Evolutionary conservation across 2,113 vertebrate genomes (phyloP).

Genomic region (Crotalus helleri): DNA sequence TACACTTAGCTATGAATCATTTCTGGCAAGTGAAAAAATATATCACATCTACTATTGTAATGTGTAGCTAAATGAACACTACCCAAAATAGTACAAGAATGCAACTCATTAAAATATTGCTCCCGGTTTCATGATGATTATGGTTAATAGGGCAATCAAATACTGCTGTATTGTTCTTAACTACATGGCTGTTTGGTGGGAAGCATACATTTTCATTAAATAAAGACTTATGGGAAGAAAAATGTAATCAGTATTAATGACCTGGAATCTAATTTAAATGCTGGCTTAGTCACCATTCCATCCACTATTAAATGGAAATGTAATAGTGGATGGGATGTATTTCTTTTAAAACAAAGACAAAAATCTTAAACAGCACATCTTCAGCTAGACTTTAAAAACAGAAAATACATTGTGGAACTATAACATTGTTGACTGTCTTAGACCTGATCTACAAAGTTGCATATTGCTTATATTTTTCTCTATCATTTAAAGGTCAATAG

Average conservation of each 20-base stretch:
- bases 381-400: conserved; percentile 46
- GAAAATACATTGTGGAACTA: conserved; percentile 43
- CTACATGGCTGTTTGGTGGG: conserved; percentile 62
- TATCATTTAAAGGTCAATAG: background rate
- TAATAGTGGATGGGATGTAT: background rate
- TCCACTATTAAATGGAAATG: conserved; percentile 47
- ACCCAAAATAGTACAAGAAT: conserved; percentile 66
- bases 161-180: conserved; percentile 66
- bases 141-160: conserved; percentile 70
- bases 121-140: conserved; percentile 67
- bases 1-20: conserved; percentile 44
- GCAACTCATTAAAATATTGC: conserved; percentile 71
- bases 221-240: conserved; percentile 67
- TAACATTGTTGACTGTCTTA: background rate
- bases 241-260: conserved; percentile 72
- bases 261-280: conserved; percentile 68
- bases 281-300: conserved; percentile 51
- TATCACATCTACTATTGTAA: conserved; percentile 51
- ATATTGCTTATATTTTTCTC: background rate
- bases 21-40: conserved; percentile 52
- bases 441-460: background rate
- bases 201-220: conserved; percentile 71
- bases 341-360: conserved; percentile 28
- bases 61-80: conserved; percentile 54
- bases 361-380: background rate